Evolutionary conservation across 1,140 invertebrate genomes (phyloP).

Genomic region (Hermetia illucens): DNA sequence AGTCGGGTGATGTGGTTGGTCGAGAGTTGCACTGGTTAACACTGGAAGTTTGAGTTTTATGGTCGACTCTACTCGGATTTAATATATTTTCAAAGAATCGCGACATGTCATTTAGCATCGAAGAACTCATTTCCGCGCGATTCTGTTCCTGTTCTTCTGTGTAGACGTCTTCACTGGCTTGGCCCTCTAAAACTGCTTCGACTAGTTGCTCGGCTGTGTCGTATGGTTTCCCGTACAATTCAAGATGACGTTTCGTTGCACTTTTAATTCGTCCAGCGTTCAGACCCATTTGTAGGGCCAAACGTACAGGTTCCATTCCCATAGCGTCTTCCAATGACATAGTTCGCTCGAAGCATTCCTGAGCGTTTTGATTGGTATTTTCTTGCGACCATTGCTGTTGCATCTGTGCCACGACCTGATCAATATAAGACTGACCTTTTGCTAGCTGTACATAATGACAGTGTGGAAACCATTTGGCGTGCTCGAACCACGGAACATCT

Average conservation of each 20-base stretch:
- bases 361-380: background rate
- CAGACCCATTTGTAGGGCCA: conserved; percentile 53
- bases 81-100: conserved; percentile 1
- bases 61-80: conserved; percentile 1
- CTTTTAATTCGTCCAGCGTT: conserved; percentile 49
- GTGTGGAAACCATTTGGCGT: conserved; percentile 76
- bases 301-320: conserved; percentile 36
- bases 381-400: background rate
- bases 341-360: background rate
- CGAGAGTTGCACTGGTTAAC: background rate
- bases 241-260: conserved; percentile 33
- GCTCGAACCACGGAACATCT: conserved; percentile 81
- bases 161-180: too few relatives aligned
- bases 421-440: conserved; percentile 65
- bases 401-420: conserved; percentile 20
- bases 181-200: conserved; percentile 48
- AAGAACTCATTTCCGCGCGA: conserved; percentile 37
- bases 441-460: conserved; percentile 65
- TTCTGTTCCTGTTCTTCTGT: conserved; percentile 55
- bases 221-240: conserved; percentile 34
- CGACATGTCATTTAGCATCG: conserved; percentile 2
- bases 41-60: background rate
- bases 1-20: too few relatives aligned
- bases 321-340: conserved; percentile 27
- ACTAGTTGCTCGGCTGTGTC: conserved; percentile 48